phyloP scores from a whole-genome alignment of 2,113 vertebrate genomes.

The Alectura lathami region DNA sequence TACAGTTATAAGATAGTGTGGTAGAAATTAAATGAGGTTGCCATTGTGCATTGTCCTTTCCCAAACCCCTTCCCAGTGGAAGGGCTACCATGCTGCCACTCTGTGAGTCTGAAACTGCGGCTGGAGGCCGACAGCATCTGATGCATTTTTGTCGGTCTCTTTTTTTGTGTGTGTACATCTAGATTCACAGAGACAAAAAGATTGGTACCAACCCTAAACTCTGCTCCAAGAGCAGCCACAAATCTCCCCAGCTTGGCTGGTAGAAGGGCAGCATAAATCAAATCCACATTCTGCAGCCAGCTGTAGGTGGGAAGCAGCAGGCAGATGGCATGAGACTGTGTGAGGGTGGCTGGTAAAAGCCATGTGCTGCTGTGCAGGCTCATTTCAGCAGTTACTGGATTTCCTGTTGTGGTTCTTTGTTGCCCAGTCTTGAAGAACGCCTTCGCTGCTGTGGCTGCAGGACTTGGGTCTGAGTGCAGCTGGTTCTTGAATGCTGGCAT shows the following conservation, averaged over 20 bases:
- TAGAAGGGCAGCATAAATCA: neutral
- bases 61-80: neutral
- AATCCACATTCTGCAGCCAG: rapidly evolving
- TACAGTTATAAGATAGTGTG: neutral
- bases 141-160: neutral
- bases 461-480: neutral
- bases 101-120: neutral
- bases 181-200: neutral
- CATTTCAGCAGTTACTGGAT: slow-evolving; percentile 13
- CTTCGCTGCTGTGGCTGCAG: neutral
- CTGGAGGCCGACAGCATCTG: neutral
- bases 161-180: rapidly evolving
- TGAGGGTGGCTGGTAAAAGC: neutral
- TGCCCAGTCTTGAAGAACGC: rapidly evolving
- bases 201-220: neutral
- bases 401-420: slow-evolving; percentile 51
- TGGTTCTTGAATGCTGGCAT: neutral
- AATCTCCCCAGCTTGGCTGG: neutral
- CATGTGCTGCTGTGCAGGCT: neutral
- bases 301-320: neutral
- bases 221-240: neutral
- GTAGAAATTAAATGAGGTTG: neutral
- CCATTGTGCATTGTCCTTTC: neutral
- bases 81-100: neutral
- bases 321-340: rapidly evolving